Evolutionary conservation across 2,797 vertebrate genomes (phyloP), one percentile per base, ranked within the genome.

Genomic region (Buceros bicornis): DNA sequence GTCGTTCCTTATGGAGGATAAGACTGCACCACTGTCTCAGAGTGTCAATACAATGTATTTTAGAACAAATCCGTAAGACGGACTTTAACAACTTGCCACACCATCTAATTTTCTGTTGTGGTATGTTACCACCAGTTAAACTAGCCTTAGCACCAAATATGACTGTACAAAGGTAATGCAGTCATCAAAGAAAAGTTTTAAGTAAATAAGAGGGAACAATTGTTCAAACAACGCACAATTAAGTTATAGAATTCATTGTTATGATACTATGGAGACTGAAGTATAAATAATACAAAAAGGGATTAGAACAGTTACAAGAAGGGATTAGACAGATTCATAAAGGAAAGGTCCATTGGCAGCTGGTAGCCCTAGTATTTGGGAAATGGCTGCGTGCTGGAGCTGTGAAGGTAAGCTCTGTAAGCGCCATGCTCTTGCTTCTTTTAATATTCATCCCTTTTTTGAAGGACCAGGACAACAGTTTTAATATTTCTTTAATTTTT

Each of bases 331-430:
- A 57, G 47, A 61, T 29, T 69, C 25, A 35, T 35, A 50, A 71
- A 78, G 40, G 28, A 83, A 80, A 78, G 0, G 0, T 57, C 45
- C 1, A 19, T 2, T 66, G 45, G n/a, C 5, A 3, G 40, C 13
- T 78, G 26, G 35, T 61, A 81, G 24, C 22, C 43, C 37, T 71
- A 31, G 13, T 28, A 43, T 35, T 61, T 62, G 51, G 42, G 64
- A 85, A 80, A 14, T 22, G 60, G 17, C 33, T 85, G 12, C 12
- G 31, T 24, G 13, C 42, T 18, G 19, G 26, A 64, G 45, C 19
- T 64, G 43, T 47, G 53, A 45, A 58, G 15, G 14, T 53, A 7
- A 22, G 31, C 18, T 62, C 40, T 31, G 13, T 37, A 54, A 22
- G 8, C 15, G 29, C 22, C 48, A 40, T 78, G 33, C 48, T 83